Evolutionary conservation across 2,888 invertebrate genomes (phyloP), one percentile per base, ranked within the genome.

Genomic region (Eulithis prunata): DNA sequence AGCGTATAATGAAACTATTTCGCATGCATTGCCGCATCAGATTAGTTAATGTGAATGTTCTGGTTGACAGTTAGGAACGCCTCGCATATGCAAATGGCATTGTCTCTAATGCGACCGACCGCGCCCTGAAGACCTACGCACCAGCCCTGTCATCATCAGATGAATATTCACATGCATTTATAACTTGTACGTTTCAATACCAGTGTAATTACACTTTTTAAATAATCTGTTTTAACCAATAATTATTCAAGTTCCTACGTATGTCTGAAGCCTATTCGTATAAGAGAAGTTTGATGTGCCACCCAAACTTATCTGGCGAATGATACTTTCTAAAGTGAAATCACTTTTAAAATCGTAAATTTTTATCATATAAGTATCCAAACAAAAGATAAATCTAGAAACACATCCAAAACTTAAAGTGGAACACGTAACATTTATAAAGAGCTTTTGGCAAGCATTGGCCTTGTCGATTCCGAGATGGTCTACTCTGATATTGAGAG

Each of bases 41-140:
- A 89, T 89, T 84, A 87, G 86, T 86, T 87, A 88, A 91, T 90
- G 88, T 88, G 89, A 90, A 91, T 88, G 89, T 90, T 87, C 87
- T 83, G 84, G 89, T 83, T 89, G 91, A 91, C 91, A 90, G 88
- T 85, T 86, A 83, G 88, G 77, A 83, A 87, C 91, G 91, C 91
- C 91, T 88, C 76, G 14, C 80, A 79, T 88, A 91, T 92, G 91
- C 88, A 88, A 91, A 93, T 91, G 82, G 85, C 89, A 90, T 92
- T 90, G 91, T 93, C 87, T 89, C 84, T 89, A 87, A 90, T 89
- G 88, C 87, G 83, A 83, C 86, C 81, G 77, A 80, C 84, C 85
- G 85, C 87, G 85, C 87, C 86, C 87, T 79, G 82, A 80, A 81
- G 78, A 85, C 90, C 89, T 88, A 90, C 90, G 88, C 89, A 81